phyloP scores from a whole-genome alignment of 2,113 vertebrate genomes.

The Podilymbus podiceps region DNA sequence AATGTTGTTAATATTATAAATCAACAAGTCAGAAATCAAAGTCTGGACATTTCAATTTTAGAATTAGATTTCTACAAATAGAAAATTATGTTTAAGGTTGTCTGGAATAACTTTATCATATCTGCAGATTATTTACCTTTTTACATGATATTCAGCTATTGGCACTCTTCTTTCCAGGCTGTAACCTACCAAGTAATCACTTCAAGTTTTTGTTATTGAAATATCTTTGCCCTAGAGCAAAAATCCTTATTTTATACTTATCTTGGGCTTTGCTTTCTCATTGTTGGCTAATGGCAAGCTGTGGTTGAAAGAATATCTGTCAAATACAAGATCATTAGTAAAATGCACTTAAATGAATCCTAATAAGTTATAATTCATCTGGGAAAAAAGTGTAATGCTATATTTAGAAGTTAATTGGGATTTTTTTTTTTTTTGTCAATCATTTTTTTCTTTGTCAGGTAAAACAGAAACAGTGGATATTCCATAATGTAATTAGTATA shows the following conservation, averaged over 20 bases:
- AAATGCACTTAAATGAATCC: conserved; percentile 43
- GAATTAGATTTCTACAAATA: neutral
- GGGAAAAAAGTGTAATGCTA: conserved; percentile 17
- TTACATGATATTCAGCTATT: neutral
- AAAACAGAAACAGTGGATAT: conserved; percentile 27
- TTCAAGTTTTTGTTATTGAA: conserved; percentile 16
- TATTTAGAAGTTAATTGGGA: conserved; percentile 52
- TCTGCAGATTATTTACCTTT: conserved; percentile 1
- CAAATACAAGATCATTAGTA: conserved; percentile 22
- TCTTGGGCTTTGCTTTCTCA: neutral
- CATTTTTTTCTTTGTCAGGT: conserved; percentile 50
- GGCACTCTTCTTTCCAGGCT: neutral
- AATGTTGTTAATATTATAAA: neutral
- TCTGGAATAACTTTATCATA: neutral
- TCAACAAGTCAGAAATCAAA: neutral
- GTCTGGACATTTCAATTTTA: neutral
- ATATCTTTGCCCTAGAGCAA: conserved; percentile 29
- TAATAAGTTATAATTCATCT: conserved; percentile 42
- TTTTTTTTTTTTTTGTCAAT: conserved; percentile 8
- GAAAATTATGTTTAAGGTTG: conserved; percentile 11
- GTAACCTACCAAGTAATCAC: neutral
- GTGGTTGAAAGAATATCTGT: conserved; percentile 36
- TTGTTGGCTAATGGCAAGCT: conserved; percentile 18
- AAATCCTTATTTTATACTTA: conserved; percentile 22
- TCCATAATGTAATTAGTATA: conserved; percentile 42